Percentiles rank a stretch among this genome's conserved stretches.
These are phyloP conservation scores for Stegana nigrithorax DNA, from an alignment of 2,888 invertebrate genomes.

Conservation along the genomic window DNA sequence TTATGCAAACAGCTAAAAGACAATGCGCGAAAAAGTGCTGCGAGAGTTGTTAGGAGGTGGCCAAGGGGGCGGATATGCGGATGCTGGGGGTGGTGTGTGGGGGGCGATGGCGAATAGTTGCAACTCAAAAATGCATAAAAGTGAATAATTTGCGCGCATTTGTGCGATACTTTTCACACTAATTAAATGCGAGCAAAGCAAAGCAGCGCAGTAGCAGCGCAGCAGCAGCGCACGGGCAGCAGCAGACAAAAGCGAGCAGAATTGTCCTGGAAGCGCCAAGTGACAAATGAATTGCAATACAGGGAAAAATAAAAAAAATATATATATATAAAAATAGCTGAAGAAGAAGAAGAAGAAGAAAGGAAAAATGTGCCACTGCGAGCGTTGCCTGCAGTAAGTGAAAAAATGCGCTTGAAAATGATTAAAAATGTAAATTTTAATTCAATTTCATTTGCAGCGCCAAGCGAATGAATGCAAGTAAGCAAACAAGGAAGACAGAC, in stretches of 20 bases:
- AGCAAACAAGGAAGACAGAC: conserved; percentile 12
- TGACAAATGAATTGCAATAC: conserved; percentile 47
- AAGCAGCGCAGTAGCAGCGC: conserved; percentile 23
- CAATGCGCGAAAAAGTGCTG: conserved; percentile 16
- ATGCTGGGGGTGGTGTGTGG: conserved; percentile 3
- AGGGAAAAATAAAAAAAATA: conserved; percentile 22
- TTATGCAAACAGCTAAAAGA: conserved; percentile 29
- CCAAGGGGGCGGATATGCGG: background rate
- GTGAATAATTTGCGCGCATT: conserved; percentile 50
- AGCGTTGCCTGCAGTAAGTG: background rate
- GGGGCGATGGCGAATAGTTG: conserved; percentile 23
- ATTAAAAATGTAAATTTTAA: conserved; percentile 63
- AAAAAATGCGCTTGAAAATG: conserved; percentile 44
- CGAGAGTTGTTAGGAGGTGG: background rate
- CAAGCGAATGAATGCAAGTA: conserved; percentile 21
- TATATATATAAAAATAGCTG: conserved; percentile 19
- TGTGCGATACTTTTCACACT: conserved; percentile 51
- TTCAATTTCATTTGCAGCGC: conserved; percentile 49
- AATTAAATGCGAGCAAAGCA: conserved; percentile 52
- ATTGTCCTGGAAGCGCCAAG: no score
- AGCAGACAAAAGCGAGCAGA: conserved; percentile 20
- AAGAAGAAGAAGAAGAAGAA: background rate
- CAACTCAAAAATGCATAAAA: conserved; percentile 22
- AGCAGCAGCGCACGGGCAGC: conserved; percentile 9
- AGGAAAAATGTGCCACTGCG: background rate